These are phyloP conservation scores for Heliocidaris tuberculata DNA, from an alignment of 35 echinoderm and acorn worm genomes.

Conservation along the genomic window DNA sequence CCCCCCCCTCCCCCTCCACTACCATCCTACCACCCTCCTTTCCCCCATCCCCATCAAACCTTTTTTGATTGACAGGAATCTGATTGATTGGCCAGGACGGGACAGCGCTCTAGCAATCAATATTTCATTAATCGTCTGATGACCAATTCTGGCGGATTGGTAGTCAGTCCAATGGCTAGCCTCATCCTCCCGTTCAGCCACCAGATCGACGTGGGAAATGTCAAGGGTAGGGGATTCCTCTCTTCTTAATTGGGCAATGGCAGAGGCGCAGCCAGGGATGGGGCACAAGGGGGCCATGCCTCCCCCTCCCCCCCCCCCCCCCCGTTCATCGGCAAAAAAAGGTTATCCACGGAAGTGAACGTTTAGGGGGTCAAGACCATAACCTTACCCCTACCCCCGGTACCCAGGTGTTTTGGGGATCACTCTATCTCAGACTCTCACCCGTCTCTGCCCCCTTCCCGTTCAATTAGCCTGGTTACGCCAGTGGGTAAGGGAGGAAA, in stretches of 20 bases:
- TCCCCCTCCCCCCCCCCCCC: too few species aligned
- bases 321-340: too few species aligned
- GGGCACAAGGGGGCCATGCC: too few species aligned
- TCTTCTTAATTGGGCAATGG: background rate
- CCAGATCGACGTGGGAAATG: background rate
- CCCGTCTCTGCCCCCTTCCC: too few species aligned
- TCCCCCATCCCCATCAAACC: background rate
- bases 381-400: too few species aligned
- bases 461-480: too few species aligned
- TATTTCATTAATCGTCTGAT: background rate
- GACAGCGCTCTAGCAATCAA: background rate
- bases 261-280: too few species aligned
- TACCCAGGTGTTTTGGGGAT: too few species aligned
- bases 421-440: too few species aligned
- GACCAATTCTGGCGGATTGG: background rate
- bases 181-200: background rate
- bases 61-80: background rate
- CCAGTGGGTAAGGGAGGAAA: background rate
- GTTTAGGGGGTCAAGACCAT: too few species aligned
- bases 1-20: background rate
- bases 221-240: background rate
- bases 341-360: too few species aligned
- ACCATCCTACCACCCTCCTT: background rate
- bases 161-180: background rate
- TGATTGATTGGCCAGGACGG: background rate